Conservation (phyloP, 2,113 vertebrate species). For the Zosterops hypoxanthus region DNA sequence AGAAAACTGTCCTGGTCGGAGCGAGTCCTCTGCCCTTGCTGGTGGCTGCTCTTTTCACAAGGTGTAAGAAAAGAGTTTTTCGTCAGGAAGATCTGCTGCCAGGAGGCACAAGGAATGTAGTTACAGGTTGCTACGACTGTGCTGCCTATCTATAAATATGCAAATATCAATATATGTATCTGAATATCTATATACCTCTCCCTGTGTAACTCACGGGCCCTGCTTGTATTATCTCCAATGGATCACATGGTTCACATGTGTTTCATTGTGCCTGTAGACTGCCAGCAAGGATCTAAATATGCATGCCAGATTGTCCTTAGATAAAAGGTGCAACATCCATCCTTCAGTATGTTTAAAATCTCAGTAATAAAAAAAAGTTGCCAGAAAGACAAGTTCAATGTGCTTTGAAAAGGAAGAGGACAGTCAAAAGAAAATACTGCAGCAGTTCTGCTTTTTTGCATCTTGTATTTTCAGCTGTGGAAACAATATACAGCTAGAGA, state of each 20-base stretch:
- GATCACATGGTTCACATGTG: accelerated
- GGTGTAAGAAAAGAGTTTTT: background rate
- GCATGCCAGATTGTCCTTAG: background rate
- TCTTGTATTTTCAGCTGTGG: background rate
- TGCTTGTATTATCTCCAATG: background rate
- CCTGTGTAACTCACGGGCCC: background rate
- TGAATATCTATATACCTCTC: background rate
- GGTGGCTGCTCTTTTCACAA: background rate
- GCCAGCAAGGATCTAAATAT: background rate
- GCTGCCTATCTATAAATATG: background rate
- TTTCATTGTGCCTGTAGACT: background rate
- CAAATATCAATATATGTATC: no score
- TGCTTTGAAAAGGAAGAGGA: background rate
- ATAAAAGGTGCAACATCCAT: background rate
- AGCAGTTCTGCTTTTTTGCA: background rate
- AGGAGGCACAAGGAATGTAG: background rate
- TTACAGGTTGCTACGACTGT: background rate
- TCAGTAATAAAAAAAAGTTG: background rate
- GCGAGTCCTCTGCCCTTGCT: background rate
- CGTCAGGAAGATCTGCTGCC: background rate
- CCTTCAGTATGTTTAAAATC: background rate
- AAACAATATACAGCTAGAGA: background rate
- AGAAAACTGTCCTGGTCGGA: no score
- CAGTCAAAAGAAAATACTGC: background rate
- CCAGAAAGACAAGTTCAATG: background rate